Evolutionary conservation across 2,113 vertebrate genomes (phyloP), one percentile per base, ranked within the genome.

Genomic region (Trichomycterus rosablanca): DNA sequence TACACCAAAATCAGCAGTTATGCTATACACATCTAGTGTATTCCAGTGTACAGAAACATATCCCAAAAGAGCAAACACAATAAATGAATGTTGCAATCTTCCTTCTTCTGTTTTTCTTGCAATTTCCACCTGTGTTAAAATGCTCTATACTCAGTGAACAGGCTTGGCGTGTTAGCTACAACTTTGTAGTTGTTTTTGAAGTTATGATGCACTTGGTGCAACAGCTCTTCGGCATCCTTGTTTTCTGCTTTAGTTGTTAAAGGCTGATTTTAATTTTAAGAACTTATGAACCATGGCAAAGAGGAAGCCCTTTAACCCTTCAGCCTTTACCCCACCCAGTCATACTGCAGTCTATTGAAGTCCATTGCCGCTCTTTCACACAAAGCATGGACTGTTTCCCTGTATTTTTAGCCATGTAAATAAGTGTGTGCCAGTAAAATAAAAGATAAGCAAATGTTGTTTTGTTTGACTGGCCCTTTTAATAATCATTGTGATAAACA

Each of bases 161-260:
- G n/a, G n/a, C n/a, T n/a, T 32, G 30, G 4, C 9, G 30, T 32
- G 9, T 9, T 9, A 32, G 4, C 4, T 5, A 5, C 30, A 32
- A 32, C 4, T 32, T 4, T 32, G 14, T 35, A 7, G 9, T 8
- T 35, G 3, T 4, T 12, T 81, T 76, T 61, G 70, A 74, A 65
- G 32, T 78, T 90, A 80, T 83, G 71, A 76, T 71, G 76, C 62
- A 23, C 66, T 66, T 37, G 85, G 83, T 76, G 81, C 71, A 63
- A 59, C 44, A 56, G 84, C 42, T 68, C 66, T 35, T 63, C 15
- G 14, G 1, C 11, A 16, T 24, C 52, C 68, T 62, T 15, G 37
- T 67, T 0, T 59, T 78, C 80, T 76, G 73, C 69, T 69, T 70
- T 30, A 28, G n/a, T 30, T 1, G 56, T 30, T 32, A 15, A 9